phyloP scores from a whole-genome alignment of 2,797 vertebrate species.

The Florisuga fusca region DNA sequence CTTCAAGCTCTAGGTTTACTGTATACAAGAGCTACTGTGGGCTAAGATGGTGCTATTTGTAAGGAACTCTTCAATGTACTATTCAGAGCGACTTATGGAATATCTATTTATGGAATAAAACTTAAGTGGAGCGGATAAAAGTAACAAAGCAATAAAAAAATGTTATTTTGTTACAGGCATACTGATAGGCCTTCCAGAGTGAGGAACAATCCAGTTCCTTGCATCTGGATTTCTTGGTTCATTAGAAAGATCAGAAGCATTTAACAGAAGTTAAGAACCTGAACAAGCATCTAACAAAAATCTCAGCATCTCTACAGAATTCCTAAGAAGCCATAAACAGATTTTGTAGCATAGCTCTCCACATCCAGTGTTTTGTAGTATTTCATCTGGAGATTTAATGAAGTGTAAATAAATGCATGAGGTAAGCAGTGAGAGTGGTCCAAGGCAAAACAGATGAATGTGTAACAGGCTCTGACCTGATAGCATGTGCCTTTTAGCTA shows the following conservation, averaged over 20 bases:
- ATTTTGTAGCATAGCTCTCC: background rate
- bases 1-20: background rate
- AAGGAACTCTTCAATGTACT: background rate
- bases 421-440: background rate
- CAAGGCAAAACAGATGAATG: background rate
- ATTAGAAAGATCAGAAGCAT: background rate
- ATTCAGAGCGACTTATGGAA: background rate
- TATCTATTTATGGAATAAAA: background rate
- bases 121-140: background rate
- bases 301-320: background rate
- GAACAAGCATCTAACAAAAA: background rate
- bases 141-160: background rate
- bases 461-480: background rate
- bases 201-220: background rate
- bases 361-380: background rate
- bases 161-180: background rate
- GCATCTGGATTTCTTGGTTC: background rate
- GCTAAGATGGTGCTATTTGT: background rate
- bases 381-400: background rate
- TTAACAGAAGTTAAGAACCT: background rate
- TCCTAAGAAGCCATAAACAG: background rate
- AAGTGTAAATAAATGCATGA: background rate
- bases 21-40: background rate
- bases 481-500: background rate
- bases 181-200: background rate